Conservation (phyloP, 2,113 vertebrate genomes). For the Calyptomena viridis region DNA sequence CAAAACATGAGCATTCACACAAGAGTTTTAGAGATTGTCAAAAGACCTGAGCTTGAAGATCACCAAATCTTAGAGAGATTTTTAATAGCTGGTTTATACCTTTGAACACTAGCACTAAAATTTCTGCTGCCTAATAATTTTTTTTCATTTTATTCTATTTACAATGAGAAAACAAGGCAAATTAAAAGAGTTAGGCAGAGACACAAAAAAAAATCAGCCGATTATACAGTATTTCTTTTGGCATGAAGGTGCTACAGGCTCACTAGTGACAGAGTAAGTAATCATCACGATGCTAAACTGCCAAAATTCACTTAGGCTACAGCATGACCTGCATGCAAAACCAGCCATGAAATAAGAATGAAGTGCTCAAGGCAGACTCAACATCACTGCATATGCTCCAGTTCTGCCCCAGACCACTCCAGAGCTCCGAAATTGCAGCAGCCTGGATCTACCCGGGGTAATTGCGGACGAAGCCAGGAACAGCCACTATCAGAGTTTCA, state of each 20-base stretch:
- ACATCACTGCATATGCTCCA: background rate
- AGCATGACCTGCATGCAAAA: constrained; percentile 20
- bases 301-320: constrained; percentile 6
- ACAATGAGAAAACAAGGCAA: background rate
- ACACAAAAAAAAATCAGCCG: background rate
- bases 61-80: background rate
- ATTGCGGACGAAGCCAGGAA: background rate
- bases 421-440: background rate
- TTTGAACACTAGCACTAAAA: background rate
- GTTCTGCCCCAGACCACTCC: background rate
- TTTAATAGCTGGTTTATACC: background rate
- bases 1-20: background rate
- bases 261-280: background rate
- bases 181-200: background rate
- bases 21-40: background rate
- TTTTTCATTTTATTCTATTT: background rate
- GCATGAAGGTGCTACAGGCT: background rate
- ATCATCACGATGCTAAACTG: background rate
- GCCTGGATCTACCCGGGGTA: background rate
- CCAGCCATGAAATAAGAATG: background rate
- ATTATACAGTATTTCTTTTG: background rate
- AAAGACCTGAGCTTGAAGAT: background rate
- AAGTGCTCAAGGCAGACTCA: background rate
- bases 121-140: background rate
- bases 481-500: background rate